A percentile compares a stretch with the other conserved stretches of the same genome.
Evolutionary conservation across 2,797 vertebrate genomes (phyloP).

Genomic region (Chelmon rostratus): DNA sequence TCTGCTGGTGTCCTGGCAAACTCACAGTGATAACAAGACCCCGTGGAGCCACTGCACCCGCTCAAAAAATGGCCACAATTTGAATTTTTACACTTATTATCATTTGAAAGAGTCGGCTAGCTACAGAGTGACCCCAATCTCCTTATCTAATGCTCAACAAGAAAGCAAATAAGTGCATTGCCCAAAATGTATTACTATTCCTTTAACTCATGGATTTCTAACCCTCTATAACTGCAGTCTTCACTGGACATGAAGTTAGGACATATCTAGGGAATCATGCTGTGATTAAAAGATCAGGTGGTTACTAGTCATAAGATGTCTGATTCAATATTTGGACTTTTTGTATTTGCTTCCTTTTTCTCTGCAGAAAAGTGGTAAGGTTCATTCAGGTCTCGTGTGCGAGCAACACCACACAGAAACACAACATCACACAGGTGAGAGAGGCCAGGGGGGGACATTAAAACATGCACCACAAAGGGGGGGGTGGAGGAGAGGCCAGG

Average conservation of each 20-base stretch:
- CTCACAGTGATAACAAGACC: neutral
- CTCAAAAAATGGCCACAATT: neutral
- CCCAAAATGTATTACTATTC: neutral
- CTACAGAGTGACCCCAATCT: neutral
- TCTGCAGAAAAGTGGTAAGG: slow-evolving; percentile 42
- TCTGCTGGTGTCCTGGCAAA: neutral
- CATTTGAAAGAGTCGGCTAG: neutral
- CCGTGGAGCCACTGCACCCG: neutral
- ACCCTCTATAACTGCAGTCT: neutral
- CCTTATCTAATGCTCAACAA: neutral
- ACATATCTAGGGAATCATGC: neutral
- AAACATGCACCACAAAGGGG: slow-evolving; percentile 77
- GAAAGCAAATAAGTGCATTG: neutral
- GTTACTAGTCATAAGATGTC: neutral
- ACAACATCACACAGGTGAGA: slow-evolving; percentile 56
- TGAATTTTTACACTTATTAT: neutral
- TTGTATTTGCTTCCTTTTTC: slow-evolving; percentile 1
- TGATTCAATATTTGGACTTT: neutral
- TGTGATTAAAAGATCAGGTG: neutral
- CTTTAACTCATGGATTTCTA: neutral
- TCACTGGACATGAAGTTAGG: neutral
- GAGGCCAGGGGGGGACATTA: slow-evolving; percentile 37
- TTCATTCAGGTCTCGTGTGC: slow-evolving; percentile 66
- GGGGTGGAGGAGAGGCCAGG: slow-evolving; percentile 41
- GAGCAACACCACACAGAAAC: slow-evolving; percentile 53